A percentile compares a stretch with the other conserved stretches of the same genome.
phyloP scores from a whole-genome alignment of 2,888 invertebrate genomes.

The Volucella zonaria region DNA sequence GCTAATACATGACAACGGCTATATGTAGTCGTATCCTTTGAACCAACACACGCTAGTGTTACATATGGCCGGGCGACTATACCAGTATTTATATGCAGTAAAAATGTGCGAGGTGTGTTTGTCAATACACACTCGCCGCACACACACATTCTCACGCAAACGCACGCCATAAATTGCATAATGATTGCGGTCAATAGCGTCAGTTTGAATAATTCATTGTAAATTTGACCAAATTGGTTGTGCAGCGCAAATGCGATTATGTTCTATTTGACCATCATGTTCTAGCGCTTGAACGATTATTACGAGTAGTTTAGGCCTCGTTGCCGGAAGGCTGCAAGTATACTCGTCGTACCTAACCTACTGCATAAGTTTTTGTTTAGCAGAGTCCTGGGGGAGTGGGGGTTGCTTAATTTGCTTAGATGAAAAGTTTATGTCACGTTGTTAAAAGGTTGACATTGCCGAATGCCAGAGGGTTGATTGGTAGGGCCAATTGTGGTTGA shows the following conservation, averaged over 20 bases:
- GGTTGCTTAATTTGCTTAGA: neutral
- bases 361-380: too few species aligned
- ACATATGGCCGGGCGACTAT: neutral
- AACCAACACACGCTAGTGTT: neutral
- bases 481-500: neutral
- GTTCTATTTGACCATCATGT: constrained; percentile 40
- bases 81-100: constrained; percentile 33
- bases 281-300: constrained; percentile 18
- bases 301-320: constrained; percentile 7
- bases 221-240: constrained; percentile 58
- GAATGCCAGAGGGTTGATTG: neutral
- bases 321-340: neutral
- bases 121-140: constrained; percentile 28
- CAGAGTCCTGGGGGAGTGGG: too few species aligned
- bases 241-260: constrained; percentile 58
- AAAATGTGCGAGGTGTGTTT: constrained; percentile 42
- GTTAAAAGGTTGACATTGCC: neutral
- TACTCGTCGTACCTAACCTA: too few species aligned
- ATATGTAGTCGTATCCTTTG: neutral
- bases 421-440: neutral
- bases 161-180: constrained; percentile 56
- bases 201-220: constrained; percentile 62
- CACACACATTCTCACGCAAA: neutral
- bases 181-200: constrained; percentile 64
- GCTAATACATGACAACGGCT: neutral